Evolutionary conservation across 2,888 invertebrate genomes (phyloP).

Genomic region (Luffia ferchaultella): DNA sequence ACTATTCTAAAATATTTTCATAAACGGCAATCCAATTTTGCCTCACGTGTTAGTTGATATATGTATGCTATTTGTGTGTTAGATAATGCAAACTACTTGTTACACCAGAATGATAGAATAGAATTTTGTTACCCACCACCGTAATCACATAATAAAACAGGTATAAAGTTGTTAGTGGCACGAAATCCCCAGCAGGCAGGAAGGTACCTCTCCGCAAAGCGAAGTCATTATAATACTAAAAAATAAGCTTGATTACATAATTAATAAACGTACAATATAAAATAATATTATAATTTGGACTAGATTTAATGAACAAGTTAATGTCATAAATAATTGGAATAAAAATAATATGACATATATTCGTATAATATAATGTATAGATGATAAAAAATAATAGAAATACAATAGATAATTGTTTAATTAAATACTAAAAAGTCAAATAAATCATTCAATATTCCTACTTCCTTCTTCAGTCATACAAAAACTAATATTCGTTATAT

Average conservation of each 20-base stretch:
- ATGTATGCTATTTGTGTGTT: background rate
- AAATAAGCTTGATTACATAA: conserved; percentile 5
- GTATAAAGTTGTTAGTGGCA: conserved; percentile 49
- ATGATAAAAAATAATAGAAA: too few relatives aligned
- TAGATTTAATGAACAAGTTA: background rate
- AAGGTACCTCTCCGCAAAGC: conserved; percentile 67
- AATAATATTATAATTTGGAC: background rate
- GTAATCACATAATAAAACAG: conserved; percentile 25
- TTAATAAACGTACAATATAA: conserved; percentile 1
- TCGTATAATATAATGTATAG: too few relatives aligned
- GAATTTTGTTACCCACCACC: conserved; percentile 48
- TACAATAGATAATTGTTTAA: too few relatives aligned
- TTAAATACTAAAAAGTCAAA: too few relatives aligned
- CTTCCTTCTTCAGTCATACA: too few relatives aligned
- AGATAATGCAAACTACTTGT: conserved; percentile 24
- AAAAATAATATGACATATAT: too few relatives aligned
- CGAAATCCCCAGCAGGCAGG: conserved; percentile 63
- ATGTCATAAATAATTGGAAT: background rate
- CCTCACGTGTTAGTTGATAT: conserved; percentile 15
- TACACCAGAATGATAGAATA: conserved; percentile 18
- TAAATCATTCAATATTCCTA: too few relatives aligned
- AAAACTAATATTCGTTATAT: too few relatives aligned
- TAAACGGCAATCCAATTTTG: conserved; percentile 18
- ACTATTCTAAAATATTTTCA: conserved; percentile 1
- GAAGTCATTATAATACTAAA: conserved; percentile 46